These are phyloP conservation scores for Heptascelio sp. DNA, from an alignment of 2,888 invertebrate species.

Conservation along the genomic window DNA sequence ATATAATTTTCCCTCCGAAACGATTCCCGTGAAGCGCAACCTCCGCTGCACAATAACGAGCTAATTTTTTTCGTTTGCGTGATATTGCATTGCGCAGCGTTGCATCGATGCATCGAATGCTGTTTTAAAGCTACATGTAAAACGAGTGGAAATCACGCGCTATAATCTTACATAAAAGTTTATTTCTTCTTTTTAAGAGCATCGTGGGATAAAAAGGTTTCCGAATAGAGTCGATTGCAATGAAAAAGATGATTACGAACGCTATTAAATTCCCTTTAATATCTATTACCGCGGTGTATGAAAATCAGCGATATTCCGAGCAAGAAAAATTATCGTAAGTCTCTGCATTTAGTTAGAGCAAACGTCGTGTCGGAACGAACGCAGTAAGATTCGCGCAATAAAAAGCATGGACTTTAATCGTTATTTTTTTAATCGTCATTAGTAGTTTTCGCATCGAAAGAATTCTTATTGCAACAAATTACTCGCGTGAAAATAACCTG, in stretches of 20 bases:
- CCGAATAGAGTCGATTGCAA: background rate
- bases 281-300: conserved; percentile 27
- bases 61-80: too few relatives aligned
- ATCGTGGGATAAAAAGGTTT: background rate
- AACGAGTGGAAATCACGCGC: background rate
- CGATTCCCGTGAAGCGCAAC: too few relatives aligned
- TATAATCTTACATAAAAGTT: conserved; percentile 28
- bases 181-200: conserved; percentile 23
- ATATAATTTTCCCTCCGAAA: too few relatives aligned
- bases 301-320: conserved; percentile 26
- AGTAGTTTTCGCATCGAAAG: too few relatives aligned
- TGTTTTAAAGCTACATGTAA: conserved; percentile 10
- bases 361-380: conserved; percentile 7
- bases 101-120: background rate
- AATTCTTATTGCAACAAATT: too few relatives aligned
- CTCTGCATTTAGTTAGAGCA: conserved; percentile 13
- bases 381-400: too few relatives aligned
- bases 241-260: too few relatives aligned
- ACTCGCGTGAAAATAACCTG: too few relatives aligned
- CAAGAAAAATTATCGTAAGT: conserved; percentile 22
- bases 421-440: background rate
- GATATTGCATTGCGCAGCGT: too few relatives aligned
- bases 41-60: too few relatives aligned
- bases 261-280: conserved; percentile 9
- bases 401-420: conserved; percentile 1